Evolutionary conservation across 2,113 vertebrate genomes (phyloP), one percentile per base, ranked within the genome.

Genomic region (Python bivittatus): DNA sequence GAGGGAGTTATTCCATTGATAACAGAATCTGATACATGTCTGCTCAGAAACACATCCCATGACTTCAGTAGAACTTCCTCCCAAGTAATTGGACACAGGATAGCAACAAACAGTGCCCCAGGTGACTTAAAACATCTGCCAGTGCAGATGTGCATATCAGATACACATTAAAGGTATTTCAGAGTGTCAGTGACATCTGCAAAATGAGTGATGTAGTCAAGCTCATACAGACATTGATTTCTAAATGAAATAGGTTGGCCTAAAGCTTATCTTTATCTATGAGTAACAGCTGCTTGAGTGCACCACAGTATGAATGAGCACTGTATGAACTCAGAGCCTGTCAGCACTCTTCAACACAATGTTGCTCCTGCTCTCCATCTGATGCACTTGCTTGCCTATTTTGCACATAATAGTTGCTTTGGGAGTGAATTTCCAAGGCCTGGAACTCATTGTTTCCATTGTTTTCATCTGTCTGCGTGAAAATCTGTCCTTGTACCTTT

Each of bases 281-380:
- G 54, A 89, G 88, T 61, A 1, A 0, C 94, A 95, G 95, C 95
- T 94, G 93, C 79, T 58, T 33, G 27, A 92, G 86, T 90, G 57
- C 0, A 0, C 91, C 89, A 13, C 92, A 92, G 88, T 93, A 94
- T 86, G 83, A 92, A 92, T 90, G 89, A 61, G 94, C 87, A 93
- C 79, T 92, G 68, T 94, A 85, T 93, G 91, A 94, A 94, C 94
- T 94, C 89, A 0, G 0, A 93, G 87, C 88, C 79, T 96, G 94
- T 94, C 95, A 95, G 94, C 95, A 92, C 94, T 94, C 64, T 88
- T 94, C 0, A 2, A 61, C 91, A 84, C 96, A 94, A 95, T 68
- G 93, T 92, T 87, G 57, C 61, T 89, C 84, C 6, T 0, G 91
- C 64, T 90, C n/a, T 92, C 94, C 95, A 95, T 94, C 94, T 96